Conservation (phyloP, 2,797 vertebrate species). For the Melanotaenia pygmaea region DNA sequence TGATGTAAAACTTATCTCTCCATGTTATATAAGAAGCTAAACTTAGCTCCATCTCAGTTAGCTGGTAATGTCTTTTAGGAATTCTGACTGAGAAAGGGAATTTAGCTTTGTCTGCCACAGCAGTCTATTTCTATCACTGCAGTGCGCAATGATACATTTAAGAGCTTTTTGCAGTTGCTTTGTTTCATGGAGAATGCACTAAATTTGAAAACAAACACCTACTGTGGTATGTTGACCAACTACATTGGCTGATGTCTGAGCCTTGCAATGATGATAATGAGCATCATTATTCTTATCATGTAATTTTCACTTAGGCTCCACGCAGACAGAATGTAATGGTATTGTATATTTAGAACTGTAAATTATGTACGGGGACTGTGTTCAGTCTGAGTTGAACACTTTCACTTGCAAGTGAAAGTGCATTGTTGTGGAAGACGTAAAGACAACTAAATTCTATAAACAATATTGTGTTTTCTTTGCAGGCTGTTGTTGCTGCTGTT, state of each 20-base stretch:
- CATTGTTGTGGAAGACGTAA: neutral
- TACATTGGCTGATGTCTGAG: conserved; percentile 15
- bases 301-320: conserved; percentile 13
- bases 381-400: neutral
- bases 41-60: neutral
- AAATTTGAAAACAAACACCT: neutral
- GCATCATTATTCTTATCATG: conserved; percentile 5
- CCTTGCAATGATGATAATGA: neutral
- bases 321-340: conserved; percentile 30
- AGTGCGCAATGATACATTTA: neutral
- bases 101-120: neutral
- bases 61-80: neutral
- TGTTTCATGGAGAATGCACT: neutral
- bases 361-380: neutral
- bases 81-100: neutral
- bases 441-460: neutral
- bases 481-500: conserved; percentile 83
- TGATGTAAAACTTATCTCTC: neutral
- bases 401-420: neutral
- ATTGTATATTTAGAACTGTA: conserved; percentile 1
- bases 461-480: conserved; percentile 20
- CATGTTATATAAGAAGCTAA: neutral
- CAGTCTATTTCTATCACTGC: neutral
- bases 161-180: neutral
- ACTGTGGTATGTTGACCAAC: conserved; percentile 40